Conservation (phyloP, 2,888 invertebrate species). For the Microplitis deprimator region DNA sequence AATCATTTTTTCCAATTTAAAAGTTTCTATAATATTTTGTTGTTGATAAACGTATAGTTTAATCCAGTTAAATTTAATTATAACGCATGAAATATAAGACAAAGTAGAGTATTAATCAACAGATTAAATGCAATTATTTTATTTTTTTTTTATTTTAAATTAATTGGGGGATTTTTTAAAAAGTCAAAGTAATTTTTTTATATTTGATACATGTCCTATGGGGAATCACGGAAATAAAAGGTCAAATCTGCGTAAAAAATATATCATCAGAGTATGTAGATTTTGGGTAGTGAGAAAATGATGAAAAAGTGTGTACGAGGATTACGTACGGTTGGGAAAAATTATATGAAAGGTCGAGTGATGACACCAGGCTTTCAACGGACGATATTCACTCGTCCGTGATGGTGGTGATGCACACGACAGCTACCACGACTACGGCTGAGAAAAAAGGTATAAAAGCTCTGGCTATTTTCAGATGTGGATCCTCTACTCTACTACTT, state of each 20-base stretch:
- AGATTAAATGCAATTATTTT: too few relatives aligned
- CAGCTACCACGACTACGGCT: not conserved
- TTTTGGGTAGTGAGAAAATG: not conserved
- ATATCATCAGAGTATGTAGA: not conserved
- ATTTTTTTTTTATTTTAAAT: too few relatives aligned
- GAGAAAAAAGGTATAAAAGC: not conserved
- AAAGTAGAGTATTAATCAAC: too few relatives aligned
- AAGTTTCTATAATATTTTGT: too few relatives aligned
- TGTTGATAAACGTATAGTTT: too few relatives aligned
- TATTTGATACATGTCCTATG: too few relatives aligned
- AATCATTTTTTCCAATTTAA: too few relatives aligned
- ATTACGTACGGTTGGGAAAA: not conserved
- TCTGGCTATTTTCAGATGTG: not conserved
- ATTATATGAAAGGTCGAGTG: not conserved
- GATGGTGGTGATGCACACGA: conserved; percentile 3
- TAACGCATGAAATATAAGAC: too few relatives aligned
- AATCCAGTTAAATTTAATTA: too few relatives aligned
- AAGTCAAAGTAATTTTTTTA: too few relatives aligned
- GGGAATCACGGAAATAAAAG: too few relatives aligned
- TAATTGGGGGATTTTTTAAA: too few relatives aligned
- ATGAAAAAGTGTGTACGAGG: not conserved
- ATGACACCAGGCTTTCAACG: not conserved
- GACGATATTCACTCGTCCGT: conserved; percentile 3
- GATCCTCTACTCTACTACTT: not conserved
- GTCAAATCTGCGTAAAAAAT: not conserved